Base-by-base conservation (phyloP, 2,113 vertebrate genomes). In the Kobus ellipsiprymnus region DNA sequence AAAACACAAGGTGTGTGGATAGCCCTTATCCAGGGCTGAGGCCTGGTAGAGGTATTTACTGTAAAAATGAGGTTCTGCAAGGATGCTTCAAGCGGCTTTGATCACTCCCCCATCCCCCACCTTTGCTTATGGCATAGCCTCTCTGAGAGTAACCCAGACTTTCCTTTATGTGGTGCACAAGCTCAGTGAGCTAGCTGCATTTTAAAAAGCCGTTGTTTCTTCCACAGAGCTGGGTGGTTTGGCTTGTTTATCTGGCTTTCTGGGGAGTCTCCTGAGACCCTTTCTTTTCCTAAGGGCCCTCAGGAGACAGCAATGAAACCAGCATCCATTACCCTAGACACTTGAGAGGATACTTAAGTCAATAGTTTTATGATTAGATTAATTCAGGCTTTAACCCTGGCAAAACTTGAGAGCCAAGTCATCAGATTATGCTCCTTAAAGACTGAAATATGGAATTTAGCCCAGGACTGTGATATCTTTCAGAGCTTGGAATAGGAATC, bases 231-330 rank as follows among this genome's bases (percentile, higher is more conserved):
- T 95, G 52, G n/a, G 33, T 95, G 36, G 60, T 91, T 96, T 92
- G 80, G 59, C 81, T 97, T 98, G 96, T 98, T 98, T 98, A 96
- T 87, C 64, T 94, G 60, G 52, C 83, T 97, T 97, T 91, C 87
- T 91, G 50, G 30, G 36, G 33, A 93, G 44, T 97, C 98, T 94
- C 95, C 81, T 46, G 94, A 97, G 98, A 91, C 81, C 46, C 30
- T 94, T 98, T 97, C 52, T 85, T 97, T 95, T 96, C 91, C 90
- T 94, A 96, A 96, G 82, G 81, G 93, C 78, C 33, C 97, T 57
- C 91, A 96, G 85, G 96, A 93, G 95, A 95, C 78, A 90, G 46
- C 50, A 91, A 1, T 95, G 93, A 97, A 98, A 87, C 94, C 86
- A 97, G 50, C 94, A 96, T 98, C 94, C 80, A 85, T 97, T 97